Conservation (phyloP, 1,140 invertebrate genomes). For the Bilobella aurantiaca region DNA sequence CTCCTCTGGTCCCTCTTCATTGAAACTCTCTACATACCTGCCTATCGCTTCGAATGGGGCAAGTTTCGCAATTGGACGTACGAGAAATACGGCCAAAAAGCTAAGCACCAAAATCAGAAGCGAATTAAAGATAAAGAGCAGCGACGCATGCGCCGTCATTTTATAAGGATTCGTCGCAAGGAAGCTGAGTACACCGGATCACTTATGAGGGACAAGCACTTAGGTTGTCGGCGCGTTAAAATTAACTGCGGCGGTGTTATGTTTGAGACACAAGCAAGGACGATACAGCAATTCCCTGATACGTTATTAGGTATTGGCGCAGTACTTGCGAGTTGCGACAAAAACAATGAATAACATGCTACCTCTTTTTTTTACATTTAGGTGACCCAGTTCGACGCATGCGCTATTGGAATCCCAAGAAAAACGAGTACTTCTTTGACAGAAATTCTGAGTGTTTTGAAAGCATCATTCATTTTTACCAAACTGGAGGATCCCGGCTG, state of each 20-base stretch:
- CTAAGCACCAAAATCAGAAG: background rate
- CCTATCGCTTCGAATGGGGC: slow-evolving; percentile 19
- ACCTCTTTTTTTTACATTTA: slow-evolving; percentile 34
- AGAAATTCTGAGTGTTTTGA: slow-evolving; percentile 28
- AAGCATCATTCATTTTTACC: slow-evolving; percentile 48
- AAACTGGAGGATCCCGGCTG: slow-evolving; percentile 45
- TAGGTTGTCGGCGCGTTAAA: slow-evolving; percentile 7
- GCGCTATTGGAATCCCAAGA: slow-evolving; percentile 28
- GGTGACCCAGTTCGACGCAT: slow-evolving; percentile 45
- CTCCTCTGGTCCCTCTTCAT: slow-evolving; percentile 15
- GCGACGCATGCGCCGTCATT: background rate
- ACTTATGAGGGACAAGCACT: slow-evolving; percentile 15
- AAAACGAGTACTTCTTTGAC: slow-evolving; percentile 31
- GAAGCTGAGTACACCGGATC: background rate
- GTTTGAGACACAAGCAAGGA: slow-evolving; percentile 50
- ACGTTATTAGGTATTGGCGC: slow-evolving; percentile 37
- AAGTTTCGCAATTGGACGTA: background rate
- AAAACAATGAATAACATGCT: too few species aligned
- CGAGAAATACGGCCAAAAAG: background rate
- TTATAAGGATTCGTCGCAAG: background rate
- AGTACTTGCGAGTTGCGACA: background rate
- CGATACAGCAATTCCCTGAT: slow-evolving; percentile 47
- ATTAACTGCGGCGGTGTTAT: slow-evolving; percentile 40
- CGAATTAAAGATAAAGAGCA: background rate
- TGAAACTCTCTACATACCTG: slow-evolving; percentile 14